Evolutionary conservation across 2,797 vertebrate genomes (phyloP).

Genomic region (Alauda arvensis): DNA sequence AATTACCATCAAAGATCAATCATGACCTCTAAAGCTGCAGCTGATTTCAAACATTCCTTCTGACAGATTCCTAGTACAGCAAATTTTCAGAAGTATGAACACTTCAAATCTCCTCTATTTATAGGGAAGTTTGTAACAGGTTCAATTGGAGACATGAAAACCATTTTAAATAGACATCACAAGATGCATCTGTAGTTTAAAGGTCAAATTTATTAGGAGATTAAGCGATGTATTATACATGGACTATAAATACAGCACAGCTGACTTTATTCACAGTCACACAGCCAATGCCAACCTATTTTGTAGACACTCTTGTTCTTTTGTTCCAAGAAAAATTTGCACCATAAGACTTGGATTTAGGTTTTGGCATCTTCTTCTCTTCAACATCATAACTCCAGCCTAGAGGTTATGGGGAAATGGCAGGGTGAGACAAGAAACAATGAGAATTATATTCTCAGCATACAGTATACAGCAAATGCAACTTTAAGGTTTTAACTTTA

Average conservation of each 20-base stretch:
- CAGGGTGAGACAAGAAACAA: slow-evolving; percentile 27
- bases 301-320: slow-evolving; percentile 92
- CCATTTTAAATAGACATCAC: slow-evolving; percentile 75
- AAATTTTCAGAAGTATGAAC: slow-evolving; percentile 67
- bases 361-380: slow-evolving; percentile 87
- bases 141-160: slow-evolving; percentile 72
- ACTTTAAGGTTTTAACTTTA: slow-evolving; percentile 22
- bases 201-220: slow-evolving; percentile 88
- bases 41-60: slow-evolving; percentile 63
- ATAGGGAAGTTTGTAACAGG: slow-evolving; percentile 69
- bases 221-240: slow-evolving; percentile 78
- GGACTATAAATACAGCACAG: slow-evolving; percentile 76
- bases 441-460: slow-evolving; percentile 16
- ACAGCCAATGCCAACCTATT: slow-evolving; percentile 80
- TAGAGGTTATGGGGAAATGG: slow-evolving; percentile 49
- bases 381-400: slow-evolving; percentile 94
- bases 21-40: slow-evolving; percentile 53
- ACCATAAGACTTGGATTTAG: slow-evolving; percentile 93
- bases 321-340: slow-evolving; percentile 98
- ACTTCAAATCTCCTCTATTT: slow-evolving; percentile 66
- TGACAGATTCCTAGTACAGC: slow-evolving; percentile 47
- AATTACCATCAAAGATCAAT: slow-evolving; percentile 51
- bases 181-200: slow-evolving; percentile 69
- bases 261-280: slow-evolving; percentile 74
- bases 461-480: background rate